A percentile compares a stretch with the other conserved stretches of the same genome.
phyloP scores from a whole-genome alignment of 2,113 vertebrate genomes.

The Sylvietta virens region DNA sequence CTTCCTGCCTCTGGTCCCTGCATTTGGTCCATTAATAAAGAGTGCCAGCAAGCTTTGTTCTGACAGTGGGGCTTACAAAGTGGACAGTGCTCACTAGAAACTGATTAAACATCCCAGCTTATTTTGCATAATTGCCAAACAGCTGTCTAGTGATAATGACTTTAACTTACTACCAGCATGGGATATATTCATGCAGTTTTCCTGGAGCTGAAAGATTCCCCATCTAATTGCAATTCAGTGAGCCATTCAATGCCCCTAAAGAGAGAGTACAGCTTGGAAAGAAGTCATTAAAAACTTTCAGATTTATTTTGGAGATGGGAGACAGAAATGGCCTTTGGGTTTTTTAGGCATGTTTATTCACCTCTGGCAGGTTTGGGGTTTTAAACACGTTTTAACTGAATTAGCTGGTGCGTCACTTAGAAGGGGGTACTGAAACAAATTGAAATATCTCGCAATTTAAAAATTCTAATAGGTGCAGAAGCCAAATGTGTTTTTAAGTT shows the following conservation, averaged over 20 bases:
- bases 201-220: conserved; percentile 32
- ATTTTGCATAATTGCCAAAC: conserved; percentile 56
- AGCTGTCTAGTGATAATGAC: conserved; percentile 44
- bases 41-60: not conserved
- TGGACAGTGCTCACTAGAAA: conserved; percentile 19
- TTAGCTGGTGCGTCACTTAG: conserved; percentile 8
- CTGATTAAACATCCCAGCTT: conserved; percentile 29
- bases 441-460: not conserved
- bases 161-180: conserved; percentile 45
- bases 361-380: not conserved
- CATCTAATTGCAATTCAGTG: conserved; percentile 41
- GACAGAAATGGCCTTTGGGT: not conserved
- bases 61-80: not conserved
- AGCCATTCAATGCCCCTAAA: conserved; percentile 30
- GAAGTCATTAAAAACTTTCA: conserved; percentile 30
- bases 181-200: conserved; percentile 18
- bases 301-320: conserved; percentile 2
- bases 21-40: not conserved
- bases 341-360: not conserved
- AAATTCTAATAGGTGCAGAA: conserved; percentile 12
- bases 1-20: not conserved
- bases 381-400: not conserved
- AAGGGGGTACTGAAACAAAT: conserved; percentile 4
- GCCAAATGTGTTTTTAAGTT: not conserved
- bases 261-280: not conserved